Conservation (phyloP, 2,888 invertebrate genomes). For the Dicyrtomina minuta region DNA sequence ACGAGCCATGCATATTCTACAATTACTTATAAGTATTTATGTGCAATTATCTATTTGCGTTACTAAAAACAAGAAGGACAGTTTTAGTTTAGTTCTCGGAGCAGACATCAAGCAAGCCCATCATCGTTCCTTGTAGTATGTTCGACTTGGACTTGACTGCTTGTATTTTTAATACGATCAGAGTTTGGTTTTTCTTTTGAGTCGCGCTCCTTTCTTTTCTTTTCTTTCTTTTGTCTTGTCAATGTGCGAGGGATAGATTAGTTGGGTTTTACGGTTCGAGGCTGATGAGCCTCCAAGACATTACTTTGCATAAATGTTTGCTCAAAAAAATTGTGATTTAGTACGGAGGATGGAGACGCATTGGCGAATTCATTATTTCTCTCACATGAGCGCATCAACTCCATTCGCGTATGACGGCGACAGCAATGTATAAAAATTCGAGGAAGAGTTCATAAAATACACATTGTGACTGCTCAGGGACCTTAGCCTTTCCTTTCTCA, state of each 20-base stretch:
- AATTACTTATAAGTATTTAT: no score
- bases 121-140: no score
- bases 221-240: constrained; percentile 12
- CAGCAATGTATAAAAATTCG: not conserved
- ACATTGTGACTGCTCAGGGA: not conserved
- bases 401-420: not conserved
- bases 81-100: no score
- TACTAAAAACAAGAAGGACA: no score
- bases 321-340: not conserved
- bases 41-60: no score
- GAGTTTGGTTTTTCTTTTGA: constrained; percentile 5
- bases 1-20: no score
- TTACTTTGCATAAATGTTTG: constrained; percentile 11
- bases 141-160: no score
- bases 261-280: constrained; percentile 11
- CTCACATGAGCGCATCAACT: not conserved
- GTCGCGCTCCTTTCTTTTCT: constrained; percentile 8
- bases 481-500: no score
- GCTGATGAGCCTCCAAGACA: constrained; percentile 3
- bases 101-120: no score
- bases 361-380: constrained; percentile 9
- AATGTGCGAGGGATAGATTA: not conserved
- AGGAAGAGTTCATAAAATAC: not conserved
- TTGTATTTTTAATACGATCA: constrained; percentile 1
- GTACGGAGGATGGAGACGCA: constrained; percentile 9